Percentiles rank a stretch among this genome's conserved stretches.
Conservation (phyloP, 92 coral and sea anemone genomes). For the Umimayanthus kanabou region DNA sequence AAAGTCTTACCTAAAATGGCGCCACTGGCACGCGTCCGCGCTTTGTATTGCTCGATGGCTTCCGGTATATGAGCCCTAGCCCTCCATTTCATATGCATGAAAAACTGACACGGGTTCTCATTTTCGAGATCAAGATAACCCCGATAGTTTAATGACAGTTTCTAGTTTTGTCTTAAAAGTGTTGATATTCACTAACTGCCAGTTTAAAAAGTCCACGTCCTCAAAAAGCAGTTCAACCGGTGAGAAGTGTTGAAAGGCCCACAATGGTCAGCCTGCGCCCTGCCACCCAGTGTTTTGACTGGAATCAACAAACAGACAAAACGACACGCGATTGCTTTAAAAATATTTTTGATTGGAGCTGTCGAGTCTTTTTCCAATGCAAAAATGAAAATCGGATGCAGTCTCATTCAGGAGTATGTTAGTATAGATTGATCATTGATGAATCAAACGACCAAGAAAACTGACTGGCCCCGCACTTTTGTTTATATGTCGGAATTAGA, state of each 20-base stretch:
- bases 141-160: not conserved
- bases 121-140: not conserved
- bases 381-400: too few relatives aligned
- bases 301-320: not conserved
- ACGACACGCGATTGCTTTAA: not conserved
- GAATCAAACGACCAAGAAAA: too few relatives aligned
- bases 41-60: constrained; percentile 10
- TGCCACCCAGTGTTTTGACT: not conserved
- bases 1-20: constrained; percentile 11
- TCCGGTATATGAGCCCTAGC: not conserved
- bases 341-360: too few relatives aligned
- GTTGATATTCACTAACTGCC: not conserved
- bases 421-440: too few relatives aligned
- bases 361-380: too few relatives aligned
- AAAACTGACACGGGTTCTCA: constrained; percentile 13
- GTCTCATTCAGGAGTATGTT: too few relatives aligned
- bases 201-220: not conserved
- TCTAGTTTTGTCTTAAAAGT: too few relatives aligned
- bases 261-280: not conserved
- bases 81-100: not conserved
- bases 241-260: not conserved
- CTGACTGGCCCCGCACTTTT: too few relatives aligned
- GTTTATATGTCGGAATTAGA: too few relatives aligned
- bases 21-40: constrained; percentile 17
- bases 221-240: not conserved